Evolutionary conservation across 2,888 invertebrate species (phyloP), one percentile per base, ranked within the genome.

Genomic region (Poecilobothrus nobilitatus): DNA sequence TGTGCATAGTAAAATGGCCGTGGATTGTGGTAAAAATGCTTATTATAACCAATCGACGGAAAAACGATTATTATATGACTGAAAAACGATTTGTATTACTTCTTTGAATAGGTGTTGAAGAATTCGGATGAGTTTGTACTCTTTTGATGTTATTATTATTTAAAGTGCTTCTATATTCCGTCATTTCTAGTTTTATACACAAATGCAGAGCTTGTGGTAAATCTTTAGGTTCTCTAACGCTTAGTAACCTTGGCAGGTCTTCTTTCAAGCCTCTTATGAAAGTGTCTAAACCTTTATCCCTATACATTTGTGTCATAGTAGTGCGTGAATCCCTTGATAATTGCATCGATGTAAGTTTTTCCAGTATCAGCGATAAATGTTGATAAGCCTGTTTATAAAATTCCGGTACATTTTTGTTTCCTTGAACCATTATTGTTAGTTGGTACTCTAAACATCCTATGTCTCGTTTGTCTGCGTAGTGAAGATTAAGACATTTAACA

Each of bases 211-310:
- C 66, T n/a, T n/a, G n/a, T n/a, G n/a, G n/a, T n/a, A n/a, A n/a
- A n/a, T n/a, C n/a, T n/a, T n/a, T n/a, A n/a, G 66, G 53, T 34
- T 70, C 67, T 8, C 65, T 37, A 12, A 70, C 67, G 12, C 21
- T 63, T 9, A 66, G 65, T 27, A 68, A 44, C 6, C 68, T 66
- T 8, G 68, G 68, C 15, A 70, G 21, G 63, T 70, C 68, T 20
- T 65, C 70, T 20, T 53, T 68, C 5, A 70, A 68, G 34, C 67
- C 68, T 27, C 70, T 18, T 53, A 70, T 66, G 33, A 70, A 68
- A 5, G 67, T 68, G 22, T 67, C 67, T 1, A 70, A 27, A 1
- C 68, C 70, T 18, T 70, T 70, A 20, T 68, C 67, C 12, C 70
- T 20, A 41, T 70, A 68, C 1, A 63, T 63, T 53, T 64, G 21